phyloP scores from a whole-genome alignment of 2,113 vertebrate genomes.

The Pterocles burchelli region DNA sequence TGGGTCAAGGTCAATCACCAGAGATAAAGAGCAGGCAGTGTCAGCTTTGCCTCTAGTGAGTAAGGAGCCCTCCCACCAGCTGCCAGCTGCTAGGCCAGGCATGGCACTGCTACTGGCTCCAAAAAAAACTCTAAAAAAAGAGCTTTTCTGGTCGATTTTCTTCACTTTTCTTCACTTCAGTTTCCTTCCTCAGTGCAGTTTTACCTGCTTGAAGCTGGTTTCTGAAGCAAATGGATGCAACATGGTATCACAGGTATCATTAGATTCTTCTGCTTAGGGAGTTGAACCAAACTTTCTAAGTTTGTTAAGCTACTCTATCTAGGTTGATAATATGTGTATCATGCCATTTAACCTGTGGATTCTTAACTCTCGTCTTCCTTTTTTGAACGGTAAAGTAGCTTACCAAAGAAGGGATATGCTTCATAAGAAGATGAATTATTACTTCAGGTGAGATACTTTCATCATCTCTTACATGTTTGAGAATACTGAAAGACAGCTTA shows the following conservation, averaged over 20 bases:
- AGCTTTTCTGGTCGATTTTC: too few species aligned
- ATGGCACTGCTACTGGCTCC: too few species aligned
- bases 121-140: too few species aligned
- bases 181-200: too few species aligned
- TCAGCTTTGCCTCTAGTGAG: too few species aligned
- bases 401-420: background rate
- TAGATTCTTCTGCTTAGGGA: background rate
- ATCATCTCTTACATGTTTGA: background rate
- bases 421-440: background rate
- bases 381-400: background rate
- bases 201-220: too few species aligned
- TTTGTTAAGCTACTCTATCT: background rate
- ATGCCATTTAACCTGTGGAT: background rate
- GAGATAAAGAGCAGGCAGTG: too few species aligned
- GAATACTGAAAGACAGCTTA: background rate
- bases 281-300: background rate
- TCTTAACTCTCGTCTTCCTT: background rate
- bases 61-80: too few species aligned
- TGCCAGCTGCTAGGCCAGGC: too few species aligned
- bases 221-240: too few species aligned
- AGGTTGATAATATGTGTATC: background rate
- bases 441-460: background rate
- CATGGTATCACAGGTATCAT: accelerated
- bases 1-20: too few species aligned
- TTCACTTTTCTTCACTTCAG: too few species aligned